Evolutionary conservation across 2,797 vertebrate species (phyloP), one percentile per base, ranked within the genome.

Genomic region (Myotis vivesi): DNA sequence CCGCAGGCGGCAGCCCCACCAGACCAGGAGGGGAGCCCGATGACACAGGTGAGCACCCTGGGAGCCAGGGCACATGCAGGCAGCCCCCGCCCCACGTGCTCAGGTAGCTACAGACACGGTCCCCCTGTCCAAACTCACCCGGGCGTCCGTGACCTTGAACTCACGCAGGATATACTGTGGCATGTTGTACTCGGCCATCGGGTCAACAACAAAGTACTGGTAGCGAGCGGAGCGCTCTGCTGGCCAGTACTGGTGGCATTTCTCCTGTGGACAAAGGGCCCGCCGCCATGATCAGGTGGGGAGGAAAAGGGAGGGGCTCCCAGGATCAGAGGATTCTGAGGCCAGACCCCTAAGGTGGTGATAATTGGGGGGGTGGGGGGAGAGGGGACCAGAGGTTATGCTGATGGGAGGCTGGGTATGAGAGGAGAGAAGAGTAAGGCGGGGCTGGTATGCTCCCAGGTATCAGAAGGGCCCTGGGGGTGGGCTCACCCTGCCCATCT

Each of bases 111-210:
- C 2, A 57, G 46, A 62, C 73, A 59, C 0, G 0, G 1, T 62
- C 20, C 71, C 71, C 25, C 10, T 33, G 28, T 28, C 49, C 55
- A 62, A 22, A 98, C 99, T 95, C 95, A 99, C 99, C 99, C 99
- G 98, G 97, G 99, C 99, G 12, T 99, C 99, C 0, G 99, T 99
- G 98, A 99, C 99, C 97, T 99, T 99, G 98, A 99, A 99, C 98
- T 99, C 99, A 44, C 99, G 98, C 51, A 99, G 98, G 97, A 99
- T 99, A 95, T 99, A 99, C 98, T 99, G 99, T 0, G 99, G 99
- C 99, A 99, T 99, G 98, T 99, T 99, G 98, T 99, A 99, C 97
- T 99, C 99, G 1, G 99, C 99, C 99, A 99, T 99, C 2, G 99
- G 99, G 95, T 99, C 99, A 97, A 99, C 99, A 6, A 99, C 99